Conservation (phyloP, 2,888 invertebrate genomes). For the Sussaba pulchella region DNA sequence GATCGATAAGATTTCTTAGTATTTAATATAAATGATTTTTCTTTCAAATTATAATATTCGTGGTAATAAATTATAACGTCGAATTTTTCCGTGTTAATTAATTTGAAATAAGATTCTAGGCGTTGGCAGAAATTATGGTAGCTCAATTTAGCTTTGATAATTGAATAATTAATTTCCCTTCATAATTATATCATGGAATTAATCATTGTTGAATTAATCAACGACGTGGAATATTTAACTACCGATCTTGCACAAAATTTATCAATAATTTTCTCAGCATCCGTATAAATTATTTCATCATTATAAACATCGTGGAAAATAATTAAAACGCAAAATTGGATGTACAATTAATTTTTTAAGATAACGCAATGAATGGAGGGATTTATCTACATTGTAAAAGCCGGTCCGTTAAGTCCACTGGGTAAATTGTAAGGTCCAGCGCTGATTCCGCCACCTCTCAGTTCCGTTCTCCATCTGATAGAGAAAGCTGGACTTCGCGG, state of each 20-base stretch:
- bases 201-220: neutral
- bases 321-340: too few relatives aligned
- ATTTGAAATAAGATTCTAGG: too few relatives aligned
- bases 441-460: constrained; percentile 53
- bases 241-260: neutral
- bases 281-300: too few relatives aligned
- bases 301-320: too few relatives aligned
- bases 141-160: neutral
- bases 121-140: too few relatives aligned
- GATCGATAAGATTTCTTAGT: too few relatives aligned
- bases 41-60: too few relatives aligned
- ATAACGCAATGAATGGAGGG: neutral
- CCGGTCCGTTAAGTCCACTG: constrained; percentile 66
- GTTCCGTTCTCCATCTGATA: constrained; percentile 70
- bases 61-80: too few relatives aligned
- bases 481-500: constrained; percentile 69
- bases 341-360: neutral
- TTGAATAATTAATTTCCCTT: neutral
- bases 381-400: constrained; percentile 72
- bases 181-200: too few relatives aligned
- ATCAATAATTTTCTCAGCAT: too few relatives aligned
- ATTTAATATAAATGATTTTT: too few relatives aligned
- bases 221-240: neutral
- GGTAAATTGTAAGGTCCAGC: constrained; percentile 72
- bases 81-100: too few relatives aligned